phyloP scores from a whole-genome alignment of 64 coral and sea anemone genomes.

The Anthopleura sola region DNA sequence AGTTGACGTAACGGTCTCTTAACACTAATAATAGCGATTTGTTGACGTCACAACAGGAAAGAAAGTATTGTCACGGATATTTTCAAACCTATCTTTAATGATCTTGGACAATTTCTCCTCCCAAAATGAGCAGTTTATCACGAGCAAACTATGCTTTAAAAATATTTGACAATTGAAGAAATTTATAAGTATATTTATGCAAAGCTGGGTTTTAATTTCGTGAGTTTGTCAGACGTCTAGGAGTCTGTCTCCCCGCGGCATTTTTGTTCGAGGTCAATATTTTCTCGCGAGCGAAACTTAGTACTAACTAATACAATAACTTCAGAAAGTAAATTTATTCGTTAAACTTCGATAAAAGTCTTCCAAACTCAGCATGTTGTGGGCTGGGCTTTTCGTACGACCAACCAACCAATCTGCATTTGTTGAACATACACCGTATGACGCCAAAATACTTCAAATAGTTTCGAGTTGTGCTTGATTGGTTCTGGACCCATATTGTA shows the following conservation, averaged over 20 bases:
- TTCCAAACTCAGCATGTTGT: background rate
- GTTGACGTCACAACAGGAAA: constrained; percentile 6
- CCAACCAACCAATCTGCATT: background rate
- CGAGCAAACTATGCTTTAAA: background rate
- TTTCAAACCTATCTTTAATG: background rate
- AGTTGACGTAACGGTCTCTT: constrained; percentile 1
- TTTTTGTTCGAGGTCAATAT: background rate
- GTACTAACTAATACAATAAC: background rate
- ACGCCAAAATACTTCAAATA: background rate
- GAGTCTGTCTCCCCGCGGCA: background rate
- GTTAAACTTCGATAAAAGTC: background rate
- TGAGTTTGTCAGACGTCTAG: background rate
- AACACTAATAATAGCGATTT: background rate
- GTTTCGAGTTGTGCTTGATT: background rate
- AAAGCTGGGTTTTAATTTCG: background rate
- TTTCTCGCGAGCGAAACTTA: background rate
- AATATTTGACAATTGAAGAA: background rate
- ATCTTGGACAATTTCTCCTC: background rate
- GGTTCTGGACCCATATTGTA: background rate
- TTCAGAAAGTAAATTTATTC: background rate
- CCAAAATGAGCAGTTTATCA: background rate
- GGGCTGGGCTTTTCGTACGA: background rate
- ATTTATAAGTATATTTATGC: background rate
- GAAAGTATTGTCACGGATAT: background rate
- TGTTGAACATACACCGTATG: background rate